Evolutionary conservation across 2,113 vertebrate genomes (phyloP).

Genomic region (Grammatotria lemairii): DNA sequence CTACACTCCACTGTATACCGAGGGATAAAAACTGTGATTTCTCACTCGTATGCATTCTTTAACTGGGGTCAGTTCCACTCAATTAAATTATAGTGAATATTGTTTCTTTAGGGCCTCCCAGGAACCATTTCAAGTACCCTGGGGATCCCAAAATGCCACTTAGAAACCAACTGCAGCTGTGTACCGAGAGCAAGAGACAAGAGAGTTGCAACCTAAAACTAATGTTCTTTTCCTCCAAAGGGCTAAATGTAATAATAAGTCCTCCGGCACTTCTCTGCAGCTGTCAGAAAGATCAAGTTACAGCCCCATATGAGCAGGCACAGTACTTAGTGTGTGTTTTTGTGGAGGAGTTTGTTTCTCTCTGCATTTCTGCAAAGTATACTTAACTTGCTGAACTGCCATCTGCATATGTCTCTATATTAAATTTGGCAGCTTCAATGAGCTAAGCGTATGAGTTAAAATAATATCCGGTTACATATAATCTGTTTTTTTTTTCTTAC

Average conservation of each 20-base stretch:
- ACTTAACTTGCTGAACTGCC: neutral
- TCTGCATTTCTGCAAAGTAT: neutral
- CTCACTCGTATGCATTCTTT: neutral
- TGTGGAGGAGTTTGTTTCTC: neutral
- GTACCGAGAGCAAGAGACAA: neutral
- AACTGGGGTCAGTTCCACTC: conserved; percentile 5
- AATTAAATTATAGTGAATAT: conserved; percentile 6
- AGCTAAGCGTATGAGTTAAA: neutral
- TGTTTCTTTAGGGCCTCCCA: neutral
- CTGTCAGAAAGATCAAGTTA: conserved; percentile 45
- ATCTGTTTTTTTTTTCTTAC: neutral
- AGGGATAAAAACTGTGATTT: neutral
- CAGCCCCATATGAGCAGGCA: conserved; percentile 12
- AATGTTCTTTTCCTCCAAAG: conserved; percentile 34
- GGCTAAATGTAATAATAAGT: conserved; percentile 52
- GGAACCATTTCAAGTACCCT: neutral
- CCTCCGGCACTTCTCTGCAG: conserved; percentile 44
- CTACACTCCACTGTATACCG: neutral
- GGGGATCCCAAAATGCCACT: conserved; percentile 2
- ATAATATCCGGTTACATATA: neutral
- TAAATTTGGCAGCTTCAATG: neutral
- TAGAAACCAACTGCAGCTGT: conserved; percentile 19
- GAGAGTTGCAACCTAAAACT: conserved; percentile 43
- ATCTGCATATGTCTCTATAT: conserved; percentile 30
- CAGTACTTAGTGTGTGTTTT: neutral